These are phyloP conservation scores for Spisula solida DNA, from an alignment of 2,888 invertebrate species.

Conservation along the genomic window DNA sequence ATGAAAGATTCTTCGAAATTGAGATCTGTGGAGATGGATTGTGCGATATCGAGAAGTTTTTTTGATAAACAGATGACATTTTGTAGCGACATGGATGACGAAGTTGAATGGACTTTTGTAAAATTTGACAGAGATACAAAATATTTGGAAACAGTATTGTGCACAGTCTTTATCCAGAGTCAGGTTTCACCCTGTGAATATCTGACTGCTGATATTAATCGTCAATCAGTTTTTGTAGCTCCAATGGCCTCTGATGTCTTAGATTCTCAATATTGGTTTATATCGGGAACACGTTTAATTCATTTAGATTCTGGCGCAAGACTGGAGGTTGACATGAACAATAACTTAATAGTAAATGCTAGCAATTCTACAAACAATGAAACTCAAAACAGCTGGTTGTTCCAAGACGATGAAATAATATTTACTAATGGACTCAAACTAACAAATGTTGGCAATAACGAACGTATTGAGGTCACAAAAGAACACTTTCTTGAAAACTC, in stretches of 20 bases:
- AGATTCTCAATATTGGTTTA: neutral
- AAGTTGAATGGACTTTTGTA: too few relatives aligned
- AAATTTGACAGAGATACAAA: too few relatives aligned
- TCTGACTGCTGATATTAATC: neutral
- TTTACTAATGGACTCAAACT: neutral
- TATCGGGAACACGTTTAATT: neutral
- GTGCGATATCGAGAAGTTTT: too few relatives aligned
- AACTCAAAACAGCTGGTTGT: too few relatives aligned
- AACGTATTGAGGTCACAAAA: neutral
- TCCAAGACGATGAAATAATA: too few relatives aligned
- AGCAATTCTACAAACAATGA: neutral
- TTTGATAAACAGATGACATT: too few relatives aligned
- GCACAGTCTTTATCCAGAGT: too few relatives aligned
- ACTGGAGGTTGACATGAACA: neutral
- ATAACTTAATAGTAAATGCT: neutral
- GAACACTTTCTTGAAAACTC: neutral
- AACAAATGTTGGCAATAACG: neutral
- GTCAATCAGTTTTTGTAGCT: neutral
- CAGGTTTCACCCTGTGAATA: neutral
- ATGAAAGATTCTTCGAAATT: too few relatives aligned
- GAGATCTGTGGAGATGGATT: too few relatives aligned
- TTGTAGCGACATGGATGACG: too few relatives aligned
- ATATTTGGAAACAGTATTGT: too few relatives aligned
- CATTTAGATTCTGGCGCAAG: constrained; percentile 2
- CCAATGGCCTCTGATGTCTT: constrained; percentile 22